Percentiles rank a stretch among this genome's conserved stretches.
phyloP scores from a whole-genome alignment of 2,797 vertebrate species.

The Sarcophilus harrisii region DNA sequence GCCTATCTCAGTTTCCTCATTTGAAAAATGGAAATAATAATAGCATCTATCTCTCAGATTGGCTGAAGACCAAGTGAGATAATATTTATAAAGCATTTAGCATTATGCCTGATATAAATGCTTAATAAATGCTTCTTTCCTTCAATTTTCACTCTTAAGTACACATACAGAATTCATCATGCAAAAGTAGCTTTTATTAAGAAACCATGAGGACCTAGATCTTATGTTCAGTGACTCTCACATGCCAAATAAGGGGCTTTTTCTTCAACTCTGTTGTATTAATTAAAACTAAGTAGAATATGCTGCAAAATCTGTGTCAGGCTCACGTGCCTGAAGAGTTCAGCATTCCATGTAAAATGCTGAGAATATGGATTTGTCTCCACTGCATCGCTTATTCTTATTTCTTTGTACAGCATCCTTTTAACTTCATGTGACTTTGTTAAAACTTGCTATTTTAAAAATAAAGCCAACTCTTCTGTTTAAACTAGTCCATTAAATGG shows the following conservation, averaged over 20 bases:
- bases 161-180: neutral
- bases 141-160: neutral
- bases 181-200: conserved; percentile 13
- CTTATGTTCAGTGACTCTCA: neutral
- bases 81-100: neutral
- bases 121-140: neutral
- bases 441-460: conserved; percentile 8
- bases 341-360: neutral
- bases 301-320: neutral
- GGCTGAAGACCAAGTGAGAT: neutral
- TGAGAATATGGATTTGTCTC: neutral
- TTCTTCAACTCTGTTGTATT: neutral
- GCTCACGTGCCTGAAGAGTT: neutral
- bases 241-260: neutral
- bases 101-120: neutral
- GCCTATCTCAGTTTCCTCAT: neutral
- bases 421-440: conserved; percentile 19
- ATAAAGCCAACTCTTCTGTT: neutral
- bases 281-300: neutral
- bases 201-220: neutral
- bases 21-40: neutral
- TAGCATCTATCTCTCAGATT: neutral
- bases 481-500: neutral
- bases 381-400: neutral
- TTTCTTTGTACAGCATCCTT: neutral